A percentile compares a stretch with the other conserved stretches of the same genome.
Evolutionary conservation across 2,888 invertebrate species (phyloP).

Genomic region (Sthenelais limicola): DNA sequence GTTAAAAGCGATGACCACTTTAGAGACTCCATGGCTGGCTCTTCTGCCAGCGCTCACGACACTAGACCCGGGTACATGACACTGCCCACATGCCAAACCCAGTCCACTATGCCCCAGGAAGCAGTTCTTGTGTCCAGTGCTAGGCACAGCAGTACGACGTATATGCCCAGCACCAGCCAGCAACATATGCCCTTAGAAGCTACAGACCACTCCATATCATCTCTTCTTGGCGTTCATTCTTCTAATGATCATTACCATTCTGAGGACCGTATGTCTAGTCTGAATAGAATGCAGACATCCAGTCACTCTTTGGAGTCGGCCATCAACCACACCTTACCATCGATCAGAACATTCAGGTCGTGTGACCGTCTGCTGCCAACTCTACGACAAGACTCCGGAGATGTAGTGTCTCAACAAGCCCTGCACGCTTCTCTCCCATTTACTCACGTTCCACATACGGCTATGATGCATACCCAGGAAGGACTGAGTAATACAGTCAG

Average conservation of each 20-base stretch:
- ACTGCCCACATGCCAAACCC: background rate
- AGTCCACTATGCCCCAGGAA: background rate
- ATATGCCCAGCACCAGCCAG: background rate
- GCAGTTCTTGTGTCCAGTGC: background rate
- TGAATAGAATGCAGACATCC: background rate
- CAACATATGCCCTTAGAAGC: background rate
- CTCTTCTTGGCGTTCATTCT: slow-evolving; percentile 14
- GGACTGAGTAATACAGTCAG: too few species aligned
- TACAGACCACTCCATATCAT: slow-evolving; percentile 3
- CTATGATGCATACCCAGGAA: background rate
- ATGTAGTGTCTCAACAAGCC: background rate
- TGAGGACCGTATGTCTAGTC: background rate
- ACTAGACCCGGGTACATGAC: background rate
- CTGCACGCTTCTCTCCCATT: background rate
- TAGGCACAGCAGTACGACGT: background rate
- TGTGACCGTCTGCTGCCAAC: slow-evolving; percentile 2
- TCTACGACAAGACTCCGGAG: background rate
- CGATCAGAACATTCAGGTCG: slow-evolving; percentile 9
- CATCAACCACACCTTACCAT: slow-evolving; percentile 1
- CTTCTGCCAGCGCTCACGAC: too few species aligned
- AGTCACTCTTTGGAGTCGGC: background rate
- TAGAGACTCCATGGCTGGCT: too few species aligned
- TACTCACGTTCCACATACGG: background rate
- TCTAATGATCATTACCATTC: background rate
- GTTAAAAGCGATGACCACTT: too few species aligned